Evolutionary conservation across 1,140 invertebrate genomes (phyloP), one percentile per base, ranked within the genome.

Genomic region (Zaprionus camerounensis): DNA sequence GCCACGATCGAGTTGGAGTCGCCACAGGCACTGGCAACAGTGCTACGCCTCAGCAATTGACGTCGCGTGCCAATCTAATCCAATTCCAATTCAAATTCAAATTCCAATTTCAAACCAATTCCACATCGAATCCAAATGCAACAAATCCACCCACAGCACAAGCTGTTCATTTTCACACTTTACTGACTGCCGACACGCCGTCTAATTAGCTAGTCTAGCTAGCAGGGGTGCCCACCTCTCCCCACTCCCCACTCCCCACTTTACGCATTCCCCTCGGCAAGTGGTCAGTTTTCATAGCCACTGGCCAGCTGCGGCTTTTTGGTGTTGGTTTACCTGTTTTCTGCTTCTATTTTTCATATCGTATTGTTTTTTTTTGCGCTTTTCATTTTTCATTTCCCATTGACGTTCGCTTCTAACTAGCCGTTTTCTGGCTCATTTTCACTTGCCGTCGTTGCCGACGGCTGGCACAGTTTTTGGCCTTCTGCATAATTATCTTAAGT

Each of bases 131-230:
- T 55, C 57, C 41, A 9, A 57, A 63, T 53, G 51, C 64, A 34
- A 34, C 59, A 75, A 67, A 41, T 41, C 46, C 64, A 46, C 51
- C 71, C 79, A 34, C 63, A 56, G 34, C 28, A 36, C 28, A 46
- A 65, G 64, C 61, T 55, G 68, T 36, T 65, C 80, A 71, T 80
- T 82, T 87, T 82, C 76, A 86, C 82, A 86, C 82, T 80, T 87
- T 71, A 51, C 79, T 85, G 82, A 31, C 72, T 75, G 81, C 81
- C 81, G 81, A 58, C 74, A 72, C 67, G 78, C 82, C 68, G 81
- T 82, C 79, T 76, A 82, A 82, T 82, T 82, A 86, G 71, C 71
- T 58, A 59, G 11, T 22, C 46, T 51, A 4, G 17, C n/a, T 20
- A 49, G 46, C 9, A 49, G 46, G 46, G 46, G 46, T 34, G 31